A percentile compares a stretch with the other conserved stretches of the same genome.
Evolutionary conservation across 2,797 vertebrate genomes (phyloP).

Genomic region (Cuniculus paca): DNA sequence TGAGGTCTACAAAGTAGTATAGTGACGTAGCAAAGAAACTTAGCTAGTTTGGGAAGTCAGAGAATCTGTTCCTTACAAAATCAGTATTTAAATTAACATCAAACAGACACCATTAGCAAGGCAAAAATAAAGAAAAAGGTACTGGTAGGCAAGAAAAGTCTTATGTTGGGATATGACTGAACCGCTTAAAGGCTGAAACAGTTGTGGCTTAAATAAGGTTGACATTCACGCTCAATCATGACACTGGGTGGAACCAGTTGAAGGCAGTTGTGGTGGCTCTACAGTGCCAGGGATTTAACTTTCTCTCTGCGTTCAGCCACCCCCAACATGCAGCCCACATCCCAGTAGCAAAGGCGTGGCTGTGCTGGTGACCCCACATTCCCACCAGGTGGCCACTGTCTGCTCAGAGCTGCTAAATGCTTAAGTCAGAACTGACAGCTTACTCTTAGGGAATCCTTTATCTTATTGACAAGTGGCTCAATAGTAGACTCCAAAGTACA

Average conservation of each 20-base stretch:
- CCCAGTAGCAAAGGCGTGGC: neutral
- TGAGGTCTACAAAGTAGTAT: neutral
- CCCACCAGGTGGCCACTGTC: no score
- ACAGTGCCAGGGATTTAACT: no score
- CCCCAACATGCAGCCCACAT: neutral
- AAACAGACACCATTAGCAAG: neutral
- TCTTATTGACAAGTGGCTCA: no score
- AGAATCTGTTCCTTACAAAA: neutral
- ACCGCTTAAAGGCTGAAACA: neutral
- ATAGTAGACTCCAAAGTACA: no score
- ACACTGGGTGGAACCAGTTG: neutral
- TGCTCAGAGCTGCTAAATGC: no score
- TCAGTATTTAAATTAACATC: neutral
- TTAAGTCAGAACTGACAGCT: no score
- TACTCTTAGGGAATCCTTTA: no score
- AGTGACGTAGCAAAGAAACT: neutral
- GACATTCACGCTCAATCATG: neutral
- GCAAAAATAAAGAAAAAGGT: neutral
- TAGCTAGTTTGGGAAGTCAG: neutral
- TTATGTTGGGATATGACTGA: neutral
- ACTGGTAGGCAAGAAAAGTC: neutral
- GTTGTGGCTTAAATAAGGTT: neutral
- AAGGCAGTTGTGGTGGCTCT: neutral
- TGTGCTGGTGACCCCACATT: neutral
- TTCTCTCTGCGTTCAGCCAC: neutral